Evolutionary conservation across 1,140 invertebrate genomes (phyloP).

Genomic region (Trissolcus basalis): DNA sequence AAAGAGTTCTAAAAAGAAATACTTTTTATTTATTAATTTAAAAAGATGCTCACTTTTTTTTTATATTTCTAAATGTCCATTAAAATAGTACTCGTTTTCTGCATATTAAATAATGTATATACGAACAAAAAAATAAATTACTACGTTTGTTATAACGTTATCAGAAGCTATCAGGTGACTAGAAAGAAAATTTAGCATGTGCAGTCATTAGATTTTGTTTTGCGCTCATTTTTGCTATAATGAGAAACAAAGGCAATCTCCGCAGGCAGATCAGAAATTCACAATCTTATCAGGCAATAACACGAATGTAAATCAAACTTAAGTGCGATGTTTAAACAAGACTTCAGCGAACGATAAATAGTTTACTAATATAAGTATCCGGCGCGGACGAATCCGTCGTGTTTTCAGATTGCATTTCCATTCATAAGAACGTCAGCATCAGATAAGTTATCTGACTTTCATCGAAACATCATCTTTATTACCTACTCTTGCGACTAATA

Average conservation of each 20-base stretch:
- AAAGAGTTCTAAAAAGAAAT: too few species aligned
- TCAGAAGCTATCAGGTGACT: too few species aligned
- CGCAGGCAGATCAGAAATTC: neutral
- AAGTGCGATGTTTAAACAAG: slow-evolving; percentile 50
- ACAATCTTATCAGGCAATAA: slow-evolving; percentile 57
- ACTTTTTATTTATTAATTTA: too few species aligned
- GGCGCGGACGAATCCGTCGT: slow-evolving; percentile 4
- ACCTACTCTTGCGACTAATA: slow-evolving; percentile 2
- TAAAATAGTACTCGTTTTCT: too few species aligned
- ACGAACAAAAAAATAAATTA: too few species aligned
- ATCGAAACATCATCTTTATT: slow-evolving; percentile 38
- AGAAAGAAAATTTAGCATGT: too few species aligned
- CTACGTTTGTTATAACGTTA: too few species aligned
- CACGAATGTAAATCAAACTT: slow-evolving; percentile 40
- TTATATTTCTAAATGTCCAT: too few species aligned
- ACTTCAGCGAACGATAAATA: slow-evolving; percentile 39
- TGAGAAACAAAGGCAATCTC: neutral
- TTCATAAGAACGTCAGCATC: slow-evolving; percentile 48
- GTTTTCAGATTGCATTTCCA: slow-evolving; percentile 19
- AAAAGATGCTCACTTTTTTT: too few species aligned
- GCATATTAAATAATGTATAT: too few species aligned
- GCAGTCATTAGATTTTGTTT: too few species aligned
- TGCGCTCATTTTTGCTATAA: too few species aligned
- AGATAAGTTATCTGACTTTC: slow-evolving; percentile 28
- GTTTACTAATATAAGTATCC: slow-evolving; percentile 41